phyloP scores from a whole-genome alignment of 2,113 vertebrate genomes.

The Eolophus roseicapilla region DNA sequence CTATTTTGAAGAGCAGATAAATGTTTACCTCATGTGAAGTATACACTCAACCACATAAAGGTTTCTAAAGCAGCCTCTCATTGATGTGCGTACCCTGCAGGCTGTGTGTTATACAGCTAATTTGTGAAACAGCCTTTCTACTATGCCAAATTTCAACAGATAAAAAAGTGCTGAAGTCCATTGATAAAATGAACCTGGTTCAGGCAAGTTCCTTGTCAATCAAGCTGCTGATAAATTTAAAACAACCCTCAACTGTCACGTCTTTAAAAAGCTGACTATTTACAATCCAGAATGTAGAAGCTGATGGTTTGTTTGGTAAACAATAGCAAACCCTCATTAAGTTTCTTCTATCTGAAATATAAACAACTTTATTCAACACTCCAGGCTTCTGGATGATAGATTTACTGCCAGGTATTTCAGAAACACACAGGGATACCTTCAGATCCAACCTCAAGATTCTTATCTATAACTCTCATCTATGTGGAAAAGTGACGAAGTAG shows the following conservation, averaged over 20 bases:
- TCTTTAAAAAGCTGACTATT: not conserved
- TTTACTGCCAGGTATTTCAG: constrained; percentile 32
- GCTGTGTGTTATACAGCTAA: not conserved
- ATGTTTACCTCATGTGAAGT: not conserved
- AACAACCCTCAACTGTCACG: not conserved
- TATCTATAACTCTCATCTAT: constrained; percentile 6
- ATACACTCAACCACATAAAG: not conserved
- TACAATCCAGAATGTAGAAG: not conserved
- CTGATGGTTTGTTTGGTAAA: not conserved
- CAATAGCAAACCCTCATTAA: not conserved
- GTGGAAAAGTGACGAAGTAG: not conserved
- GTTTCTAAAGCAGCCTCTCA: not conserved
- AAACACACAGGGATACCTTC: not conserved
- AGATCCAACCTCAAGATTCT: not conserved
- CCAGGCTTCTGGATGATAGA: not conserved
- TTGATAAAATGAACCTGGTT: not conserved
- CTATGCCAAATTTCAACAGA: not conserved
- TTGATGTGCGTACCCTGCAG: not conserved
- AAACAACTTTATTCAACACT: constrained; percentile 22
- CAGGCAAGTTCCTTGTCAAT: not conserved
- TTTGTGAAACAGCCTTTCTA: not conserved
- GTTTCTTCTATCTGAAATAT: not conserved
- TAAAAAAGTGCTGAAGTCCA: not conserved
- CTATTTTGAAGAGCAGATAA: not conserved
- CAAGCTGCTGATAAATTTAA: constrained; percentile 3